Evolutionary conservation across 2,797 vertebrate species (phyloP).

Genomic region (Margarornis squamiger): DNA sequence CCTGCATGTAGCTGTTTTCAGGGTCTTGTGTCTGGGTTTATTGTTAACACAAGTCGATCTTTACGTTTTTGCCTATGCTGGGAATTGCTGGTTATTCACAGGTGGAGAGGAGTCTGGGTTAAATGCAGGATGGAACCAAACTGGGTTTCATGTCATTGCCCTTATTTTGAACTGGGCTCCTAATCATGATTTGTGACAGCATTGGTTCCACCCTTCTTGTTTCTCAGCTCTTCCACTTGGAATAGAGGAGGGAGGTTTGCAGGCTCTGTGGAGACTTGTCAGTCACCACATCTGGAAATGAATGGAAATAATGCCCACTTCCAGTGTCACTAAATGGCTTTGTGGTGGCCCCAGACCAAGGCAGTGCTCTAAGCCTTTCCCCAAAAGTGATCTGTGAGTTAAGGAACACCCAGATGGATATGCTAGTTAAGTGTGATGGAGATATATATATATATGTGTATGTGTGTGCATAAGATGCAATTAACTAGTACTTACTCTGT

Average conservation of each 20-base stretch:
- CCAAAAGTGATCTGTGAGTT: neutral
- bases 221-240: neutral
- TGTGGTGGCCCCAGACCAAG: neutral
- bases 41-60: neutral
- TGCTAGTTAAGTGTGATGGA: neutral
- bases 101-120: neutral
- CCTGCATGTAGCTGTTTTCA: neutral
- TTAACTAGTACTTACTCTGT: neutral
- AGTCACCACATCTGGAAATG: neutral
- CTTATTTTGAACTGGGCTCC: neutral
- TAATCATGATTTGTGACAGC: neutral
- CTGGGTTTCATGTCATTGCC: neutral
- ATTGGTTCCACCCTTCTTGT: neutral
- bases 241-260: neutral
- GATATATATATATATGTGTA: rapidly evolving
- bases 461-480: neutral
- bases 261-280: neutral
- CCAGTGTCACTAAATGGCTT: neutral
- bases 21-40: neutral
- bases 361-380: neutral
- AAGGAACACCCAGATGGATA: neutral
- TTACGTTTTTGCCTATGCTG: neutral
- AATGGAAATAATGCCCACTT: neutral
- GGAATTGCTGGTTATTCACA: neutral
- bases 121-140: neutral